Base-by-base conservation (phyloP, 2,888 invertebrate genomes). In the Aphidius colemani region DNA sequence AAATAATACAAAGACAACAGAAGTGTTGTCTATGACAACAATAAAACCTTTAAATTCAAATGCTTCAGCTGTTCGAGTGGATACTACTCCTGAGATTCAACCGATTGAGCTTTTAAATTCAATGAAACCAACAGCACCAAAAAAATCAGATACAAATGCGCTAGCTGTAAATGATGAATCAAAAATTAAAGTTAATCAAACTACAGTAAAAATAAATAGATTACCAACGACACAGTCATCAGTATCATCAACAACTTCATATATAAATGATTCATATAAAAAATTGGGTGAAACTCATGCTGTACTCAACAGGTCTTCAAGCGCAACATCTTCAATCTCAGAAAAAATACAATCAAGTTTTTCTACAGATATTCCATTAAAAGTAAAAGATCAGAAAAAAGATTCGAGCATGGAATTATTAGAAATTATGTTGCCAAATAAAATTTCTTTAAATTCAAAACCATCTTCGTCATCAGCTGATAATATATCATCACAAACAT, bases 41-140 rank as follows among this genome's bases (percentile, higher is more conserved):
- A 30, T 0, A 30, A 30, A 30, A 30, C 30, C 30, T 30, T 30
- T 30, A 30, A 30, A 30, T 3, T 30, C 5, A 30, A 30, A 30
- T 30, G 30, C 30, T 30, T 30, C 30, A 30, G 30, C 5, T 30
- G 30, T 30, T 30, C 30, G 30, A 30, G 30, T 30, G 3, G 30
- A 30, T 30, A 30, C 30, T 5, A 30, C 30, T 64, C 10, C 9
- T 59, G 3, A 67, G 58, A 70, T 70, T 62, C 67, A 69, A 61
- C 46, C 68, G 18, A 67, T 67, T 3, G 69, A 69, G 11, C 48
- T 70, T 46, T 67, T 72, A 69, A 67, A 10, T 18, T 70, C 39
- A 60, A 69, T 48, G 30, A 48, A 51, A 1, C 57, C 51, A 3
- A 6, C 7, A 9, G 53, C 44, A 1, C 11, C 59, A n/a, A 50